phyloP scores from a whole-genome alignment of 2,797 vertebrate species.

The Thalassophryne amazonica region DNA sequence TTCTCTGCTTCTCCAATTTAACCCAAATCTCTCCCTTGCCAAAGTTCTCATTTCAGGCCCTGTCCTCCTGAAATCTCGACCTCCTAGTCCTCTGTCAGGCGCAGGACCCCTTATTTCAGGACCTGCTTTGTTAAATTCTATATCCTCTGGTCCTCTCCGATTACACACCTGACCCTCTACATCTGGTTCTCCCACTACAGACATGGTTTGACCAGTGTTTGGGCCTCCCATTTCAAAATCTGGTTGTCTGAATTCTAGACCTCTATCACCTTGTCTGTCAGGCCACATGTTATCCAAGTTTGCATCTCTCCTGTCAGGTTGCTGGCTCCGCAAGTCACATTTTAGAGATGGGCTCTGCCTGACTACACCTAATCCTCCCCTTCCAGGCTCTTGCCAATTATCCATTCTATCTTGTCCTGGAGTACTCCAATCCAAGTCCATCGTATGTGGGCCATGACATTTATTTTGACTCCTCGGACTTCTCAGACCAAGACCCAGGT shows the following conservation, averaged over 20 bases:
- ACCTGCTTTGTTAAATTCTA: slow-evolving; percentile 5
- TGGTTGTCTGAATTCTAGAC: slow-evolving; percentile 1
- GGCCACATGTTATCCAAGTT: slow-evolving; percentile 12
- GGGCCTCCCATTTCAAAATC: slow-evolving; percentile 3
- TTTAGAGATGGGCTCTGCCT: slow-evolving; percentile 11
- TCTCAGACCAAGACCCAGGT: not conserved
- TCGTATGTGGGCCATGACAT: slow-evolving; percentile 3
- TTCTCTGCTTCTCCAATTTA: not conserved
- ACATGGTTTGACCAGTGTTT: no score
- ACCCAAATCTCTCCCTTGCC: not conserved
- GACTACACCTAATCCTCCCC: slow-evolving; percentile 6
- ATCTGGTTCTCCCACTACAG: slow-evolving; percentile 8
- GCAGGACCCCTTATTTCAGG: not conserved
- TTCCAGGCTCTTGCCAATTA: slow-evolving; percentile 18
- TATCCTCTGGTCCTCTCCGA: not conserved
- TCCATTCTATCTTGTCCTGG: slow-evolving; percentile 14
- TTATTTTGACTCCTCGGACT: slow-evolving; percentile 16
- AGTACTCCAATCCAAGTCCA: slow-evolving; percentile 13
- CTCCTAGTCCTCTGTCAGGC: no score
- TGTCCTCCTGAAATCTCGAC: no score
- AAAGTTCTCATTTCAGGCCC: not conserved
- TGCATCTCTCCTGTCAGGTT: slow-evolving; percentile 17
- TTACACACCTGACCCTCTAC: slow-evolving; percentile 13
- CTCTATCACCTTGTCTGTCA: slow-evolving; percentile 6
- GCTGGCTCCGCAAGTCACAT: slow-evolving; percentile 25